phyloP scores from a whole-genome alignment of 2,113 vertebrate genomes.

The Phoenicopterus ruber region DNA sequence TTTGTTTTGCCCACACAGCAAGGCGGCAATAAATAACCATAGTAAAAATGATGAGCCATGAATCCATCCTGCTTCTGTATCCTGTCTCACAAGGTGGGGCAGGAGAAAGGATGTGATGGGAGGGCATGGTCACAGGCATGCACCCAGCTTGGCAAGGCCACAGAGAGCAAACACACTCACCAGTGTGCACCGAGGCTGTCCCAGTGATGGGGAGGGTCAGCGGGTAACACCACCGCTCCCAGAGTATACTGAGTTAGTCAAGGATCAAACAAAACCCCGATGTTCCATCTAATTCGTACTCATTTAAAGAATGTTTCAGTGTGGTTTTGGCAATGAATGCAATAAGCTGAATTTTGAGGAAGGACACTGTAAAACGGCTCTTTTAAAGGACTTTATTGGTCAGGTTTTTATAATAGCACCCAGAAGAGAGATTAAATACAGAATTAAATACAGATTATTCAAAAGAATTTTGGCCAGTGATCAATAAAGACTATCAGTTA shows the following conservation, averaged over 20 bases:
- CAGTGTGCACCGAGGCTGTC: not conserved
- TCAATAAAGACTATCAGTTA: conserved; percentile 17
- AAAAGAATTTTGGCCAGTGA: not conserved
- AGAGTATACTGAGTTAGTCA: not conserved
- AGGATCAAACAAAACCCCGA: not conserved
- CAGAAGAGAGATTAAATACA: conserved; percentile 1
- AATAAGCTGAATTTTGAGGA: not conserved
- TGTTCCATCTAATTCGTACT: not conserved
- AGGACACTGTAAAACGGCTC: not conserved
- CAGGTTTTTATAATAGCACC: not conserved
- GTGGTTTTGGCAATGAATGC: not conserved
- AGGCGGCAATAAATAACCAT: not conserved
- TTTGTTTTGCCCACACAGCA: conserved; percentile 6
- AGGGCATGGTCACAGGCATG: not conserved
- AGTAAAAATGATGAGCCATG: not conserved
- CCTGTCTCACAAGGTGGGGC: not conserved
- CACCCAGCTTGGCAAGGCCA: not conserved
- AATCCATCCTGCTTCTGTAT: not conserved
- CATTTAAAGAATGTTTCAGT: not conserved
- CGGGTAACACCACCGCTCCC: not conserved
- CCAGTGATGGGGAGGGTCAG: not conserved
- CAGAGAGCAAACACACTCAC: not conserved
- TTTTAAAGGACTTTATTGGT: not conserved
- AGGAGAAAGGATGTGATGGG: not conserved
- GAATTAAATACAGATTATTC: not conserved